A percentile compares a stretch with the other conserved stretches of the same genome.
Conservation (phyloP, 2,888 invertebrate genomes). For the Brenthis hecate region DNA sequence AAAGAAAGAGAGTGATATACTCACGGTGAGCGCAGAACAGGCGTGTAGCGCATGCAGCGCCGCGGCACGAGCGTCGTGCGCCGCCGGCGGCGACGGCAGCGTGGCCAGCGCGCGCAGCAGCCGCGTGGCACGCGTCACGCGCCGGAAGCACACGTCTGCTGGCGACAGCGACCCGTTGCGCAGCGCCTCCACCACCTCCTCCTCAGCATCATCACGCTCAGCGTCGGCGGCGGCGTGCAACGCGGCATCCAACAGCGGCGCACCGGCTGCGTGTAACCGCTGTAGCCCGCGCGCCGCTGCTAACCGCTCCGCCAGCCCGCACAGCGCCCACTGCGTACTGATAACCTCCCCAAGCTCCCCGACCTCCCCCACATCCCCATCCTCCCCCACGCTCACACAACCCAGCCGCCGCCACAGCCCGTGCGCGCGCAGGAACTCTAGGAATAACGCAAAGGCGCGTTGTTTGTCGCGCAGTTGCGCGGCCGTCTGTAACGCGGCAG, state of each 20-base stretch:
- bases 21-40: constrained; percentile 41
- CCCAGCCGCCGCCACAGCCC: constrained; percentile 85
- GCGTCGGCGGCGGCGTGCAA: constrained; percentile 48
- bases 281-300: constrained; percentile 88
- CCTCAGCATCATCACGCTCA: constrained; percentile 48
- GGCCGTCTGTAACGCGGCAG: constrained; percentile 90
- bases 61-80: constrained; percentile 43
- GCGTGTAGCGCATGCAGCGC: constrained; percentile 40
- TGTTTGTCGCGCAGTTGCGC: constrained; percentile 95
- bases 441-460: constrained; percentile 88
- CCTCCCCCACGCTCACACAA: constrained; percentile 50
- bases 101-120: constrained; percentile 56
- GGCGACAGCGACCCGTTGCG: constrained; percentile 60
- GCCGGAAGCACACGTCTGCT: constrained; percentile 66
- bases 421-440: constrained; percentile 88
- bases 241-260: constrained; percentile 40
- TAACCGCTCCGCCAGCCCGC: constrained; percentile 91
- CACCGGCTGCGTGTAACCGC: constrained; percentile 74
- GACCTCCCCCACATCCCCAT: constrained; percentile 52
- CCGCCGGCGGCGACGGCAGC: constrained; percentile 40
- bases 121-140: constrained; percentile 55
- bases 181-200: constrained; percentile 54
- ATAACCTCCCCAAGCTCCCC: constrained; percentile 50
- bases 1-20: constrained; percentile 10
- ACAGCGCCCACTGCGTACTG: constrained; percentile 80